These are phyloP conservation scores for Rhabdornis inornatus DNA, from an alignment of 2,113 vertebrate genomes.

Conservation along the genomic window DNA sequence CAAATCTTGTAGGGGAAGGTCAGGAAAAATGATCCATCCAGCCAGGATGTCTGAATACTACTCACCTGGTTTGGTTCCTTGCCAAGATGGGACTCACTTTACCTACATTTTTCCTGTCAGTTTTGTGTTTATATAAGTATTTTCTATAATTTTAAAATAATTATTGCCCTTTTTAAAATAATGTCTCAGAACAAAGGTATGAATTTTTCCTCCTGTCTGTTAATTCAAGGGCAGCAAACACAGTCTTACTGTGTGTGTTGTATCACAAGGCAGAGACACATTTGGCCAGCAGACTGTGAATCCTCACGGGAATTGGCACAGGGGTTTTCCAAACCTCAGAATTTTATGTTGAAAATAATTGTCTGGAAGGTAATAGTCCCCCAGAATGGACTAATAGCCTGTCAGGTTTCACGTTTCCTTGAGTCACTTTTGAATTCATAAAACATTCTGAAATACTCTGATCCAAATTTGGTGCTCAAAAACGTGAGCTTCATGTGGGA, in stretches of 20 bases:
- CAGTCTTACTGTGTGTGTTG: not conserved
- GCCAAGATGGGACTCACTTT: not conserved
- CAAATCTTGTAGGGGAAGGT: not conserved
- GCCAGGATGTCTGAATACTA: not conserved
- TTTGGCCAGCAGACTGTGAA: not conserved
- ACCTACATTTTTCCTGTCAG: not conserved
- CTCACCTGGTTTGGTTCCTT: not conserved
- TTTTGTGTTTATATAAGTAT: not conserved
- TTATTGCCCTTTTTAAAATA: not conserved
- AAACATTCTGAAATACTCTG: not conserved
- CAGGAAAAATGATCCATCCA: not conserved
- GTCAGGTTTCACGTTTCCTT: not conserved
- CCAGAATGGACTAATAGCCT: not conserved
- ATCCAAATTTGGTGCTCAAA: not conserved
- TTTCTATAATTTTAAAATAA: not conserved
- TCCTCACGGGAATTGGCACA: not conserved
- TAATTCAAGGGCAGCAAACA: not conserved
- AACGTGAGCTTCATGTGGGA: not conserved
- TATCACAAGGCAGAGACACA: not conserved
- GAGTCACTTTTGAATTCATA: not conserved
- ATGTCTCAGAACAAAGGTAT: not conserved
- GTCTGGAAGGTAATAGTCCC: slow-evolving; percentile 29
- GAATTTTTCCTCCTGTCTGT: not conserved
- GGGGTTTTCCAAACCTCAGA: slow-evolving; percentile 6
- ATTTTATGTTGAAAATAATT: slow-evolving; percentile 14